Evolutionary conservation across 1,140 invertebrate genomes (phyloP).

Genomic region (Drosophila willistoni): DNA sequence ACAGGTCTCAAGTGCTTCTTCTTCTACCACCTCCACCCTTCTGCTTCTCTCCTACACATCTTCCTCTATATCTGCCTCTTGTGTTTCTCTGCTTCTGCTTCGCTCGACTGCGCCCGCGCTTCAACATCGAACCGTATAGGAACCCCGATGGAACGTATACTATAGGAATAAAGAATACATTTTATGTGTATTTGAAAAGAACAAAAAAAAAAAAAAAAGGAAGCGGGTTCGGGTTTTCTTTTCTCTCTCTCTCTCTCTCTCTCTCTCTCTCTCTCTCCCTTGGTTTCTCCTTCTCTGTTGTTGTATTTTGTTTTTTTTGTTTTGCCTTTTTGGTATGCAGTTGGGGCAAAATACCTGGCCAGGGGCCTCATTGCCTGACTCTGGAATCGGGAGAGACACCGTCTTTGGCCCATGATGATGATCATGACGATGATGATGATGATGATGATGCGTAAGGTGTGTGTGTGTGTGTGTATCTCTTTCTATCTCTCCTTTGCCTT

Average conservation of each 20-base stretch:
- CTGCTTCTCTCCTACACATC: background rate
- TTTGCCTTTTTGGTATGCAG: conserved; percentile 48
- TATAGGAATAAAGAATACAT: conserved; percentile 51
- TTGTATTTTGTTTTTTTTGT: conserved; percentile 12
- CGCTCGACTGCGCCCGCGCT: conserved; percentile 63
- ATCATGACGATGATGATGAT: conserved; percentile 25
- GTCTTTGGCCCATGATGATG: conserved; percentile 25
- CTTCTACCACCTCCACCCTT: background rate
- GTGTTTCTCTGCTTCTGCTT: conserved; percentile 20
- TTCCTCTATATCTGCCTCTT: background rate
- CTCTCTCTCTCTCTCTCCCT: conserved; percentile 14
- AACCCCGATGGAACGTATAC: conserved; percentile 15
- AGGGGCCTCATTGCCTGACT: conserved; percentile 2
- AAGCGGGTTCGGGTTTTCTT: conserved; percentile 58
- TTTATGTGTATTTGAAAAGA: conserved; percentile 58
- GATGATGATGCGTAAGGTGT: conserved; percentile 43
- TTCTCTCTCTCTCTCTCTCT: conserved; percentile 11
- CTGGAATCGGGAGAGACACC: background rate
- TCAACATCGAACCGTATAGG: conserved; percentile 19
- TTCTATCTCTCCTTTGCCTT: conserved; percentile 24
- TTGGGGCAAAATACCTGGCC: conserved; percentile 26
- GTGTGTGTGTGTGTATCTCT: conserved; percentile 1
- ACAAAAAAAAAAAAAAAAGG: conserved; percentile 68
- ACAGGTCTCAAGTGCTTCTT: conserved; percentile 72
- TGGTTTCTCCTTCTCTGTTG: background rate